Percentiles rank a stretch among this genome's conserved stretches.
These are phyloP conservation scores for Actinostola sp. DNA, from an alignment of 92 coral and sea anemone species.

Conservation along the genomic window DNA sequence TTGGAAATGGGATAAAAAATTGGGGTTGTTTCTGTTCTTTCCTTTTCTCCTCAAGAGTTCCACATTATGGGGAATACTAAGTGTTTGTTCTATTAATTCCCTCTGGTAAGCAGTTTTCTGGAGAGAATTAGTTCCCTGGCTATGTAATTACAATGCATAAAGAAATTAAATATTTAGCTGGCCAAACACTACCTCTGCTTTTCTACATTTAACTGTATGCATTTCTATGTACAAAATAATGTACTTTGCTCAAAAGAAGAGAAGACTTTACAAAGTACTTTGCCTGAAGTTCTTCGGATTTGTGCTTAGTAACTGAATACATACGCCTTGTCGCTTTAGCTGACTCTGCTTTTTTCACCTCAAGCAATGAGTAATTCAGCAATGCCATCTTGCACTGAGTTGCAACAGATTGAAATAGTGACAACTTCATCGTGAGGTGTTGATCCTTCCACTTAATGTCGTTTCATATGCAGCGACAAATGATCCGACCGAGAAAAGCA, in stretches of 20 bases:
- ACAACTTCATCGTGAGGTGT: slow-evolving; percentile 16
- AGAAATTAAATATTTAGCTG: slow-evolving; percentile 15
- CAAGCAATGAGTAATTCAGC: slow-evolving; percentile 5
- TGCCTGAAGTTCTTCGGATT: slow-evolving; percentile 5
- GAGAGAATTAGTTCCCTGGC: not conserved
- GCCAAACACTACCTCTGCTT: not conserved
- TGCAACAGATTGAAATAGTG: not conserved
- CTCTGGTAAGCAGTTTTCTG: too few species aligned
- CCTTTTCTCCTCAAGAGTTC: not conserved
- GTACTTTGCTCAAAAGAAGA: slow-evolving; percentile 33
- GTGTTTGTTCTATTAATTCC: too few species aligned
- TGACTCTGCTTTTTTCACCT: not conserved
- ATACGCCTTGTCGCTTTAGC: slow-evolving; percentile 6
- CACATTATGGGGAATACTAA: not conserved
- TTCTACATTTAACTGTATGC: slow-evolving; percentile 18
- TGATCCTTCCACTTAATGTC: slow-evolving; percentile 69
- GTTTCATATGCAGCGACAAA: slow-evolving; percentile 98
- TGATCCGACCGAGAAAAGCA: slow-evolving; percentile 99
- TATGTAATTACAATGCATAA: not conserved
- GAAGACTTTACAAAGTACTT: slow-evolving; percentile 22
- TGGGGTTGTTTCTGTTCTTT: too few species aligned
- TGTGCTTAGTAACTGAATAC: slow-evolving; percentile 35
- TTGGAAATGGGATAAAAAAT: not conserved
- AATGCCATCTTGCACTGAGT: not conserved
- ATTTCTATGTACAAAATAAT: slow-evolving; percentile 21